A percentile compares a stretch with the other conserved stretches of the same genome.
Conservation (phyloP, 2,113 vertebrate species). For the Patagioenas fasciata region DNA sequence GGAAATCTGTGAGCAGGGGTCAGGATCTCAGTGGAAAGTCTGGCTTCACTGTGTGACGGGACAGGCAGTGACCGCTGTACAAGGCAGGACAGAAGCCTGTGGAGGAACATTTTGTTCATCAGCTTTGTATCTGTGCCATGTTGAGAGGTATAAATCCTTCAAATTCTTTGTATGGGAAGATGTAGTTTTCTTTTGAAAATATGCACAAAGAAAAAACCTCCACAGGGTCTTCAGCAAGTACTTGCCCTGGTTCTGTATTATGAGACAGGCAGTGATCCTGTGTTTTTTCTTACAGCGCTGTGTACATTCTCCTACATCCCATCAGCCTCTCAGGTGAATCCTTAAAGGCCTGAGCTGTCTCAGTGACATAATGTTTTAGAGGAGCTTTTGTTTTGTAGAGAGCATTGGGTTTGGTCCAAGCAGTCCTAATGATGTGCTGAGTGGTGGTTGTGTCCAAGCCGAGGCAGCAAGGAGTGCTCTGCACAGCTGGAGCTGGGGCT, state of each 20-base stretch:
- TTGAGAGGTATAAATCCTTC: background rate
- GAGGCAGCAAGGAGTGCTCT: background rate
- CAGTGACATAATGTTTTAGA: background rate
- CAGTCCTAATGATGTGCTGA: constrained; percentile 5
- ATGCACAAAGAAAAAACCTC: background rate
- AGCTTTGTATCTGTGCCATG: background rate
- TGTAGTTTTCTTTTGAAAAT: background rate
- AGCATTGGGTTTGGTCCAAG: background rate
- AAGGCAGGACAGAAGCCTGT: background rate
- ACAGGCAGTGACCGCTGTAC: background rate
- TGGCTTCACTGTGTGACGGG: background rate
- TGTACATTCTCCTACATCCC: background rate
- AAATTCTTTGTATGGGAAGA: background rate
- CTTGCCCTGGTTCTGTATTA: background rate
- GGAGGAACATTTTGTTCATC: constrained; percentile 11
- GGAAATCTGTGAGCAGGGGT: constrained; percentile 38
- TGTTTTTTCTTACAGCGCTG: background rate
- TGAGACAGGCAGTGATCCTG: background rate
- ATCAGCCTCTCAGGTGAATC: background rate
- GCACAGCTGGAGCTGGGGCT: background rate
- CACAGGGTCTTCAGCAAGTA: background rate
- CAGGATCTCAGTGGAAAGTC: constrained; percentile 48
- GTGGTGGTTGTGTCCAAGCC: background rate
- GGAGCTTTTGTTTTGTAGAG: constrained; percentile 1
- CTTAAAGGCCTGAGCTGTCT: background rate